phyloP scores from a whole-genome alignment of 2,113 vertebrate species.

The Aleadryas rufinucha region DNA sequence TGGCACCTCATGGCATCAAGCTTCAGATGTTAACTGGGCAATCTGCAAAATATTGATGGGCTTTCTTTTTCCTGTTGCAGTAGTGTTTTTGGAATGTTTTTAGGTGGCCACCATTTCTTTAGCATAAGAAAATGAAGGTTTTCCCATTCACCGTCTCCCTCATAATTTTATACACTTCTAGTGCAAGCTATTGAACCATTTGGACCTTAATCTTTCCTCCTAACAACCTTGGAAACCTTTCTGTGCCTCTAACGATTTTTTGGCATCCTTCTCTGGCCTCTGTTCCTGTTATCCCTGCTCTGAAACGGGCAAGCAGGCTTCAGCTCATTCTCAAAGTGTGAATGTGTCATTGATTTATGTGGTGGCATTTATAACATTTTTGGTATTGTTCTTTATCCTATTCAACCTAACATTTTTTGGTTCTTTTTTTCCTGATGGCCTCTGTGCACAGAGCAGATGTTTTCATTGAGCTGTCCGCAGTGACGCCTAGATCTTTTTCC shows the following conservation, averaged over 20 bases:
- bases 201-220: neutral
- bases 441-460: slow-evolving; percentile 54
- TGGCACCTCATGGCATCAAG: neutral
- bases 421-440: neutral
- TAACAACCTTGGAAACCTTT: slow-evolving; percentile 5
- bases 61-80: neutral
- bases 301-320: neutral
- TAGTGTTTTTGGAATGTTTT: neutral
- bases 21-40: neutral
- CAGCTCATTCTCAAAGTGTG: slow-evolving; percentile 12
- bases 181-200: neutral
- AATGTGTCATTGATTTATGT: slow-evolving; percentile 51
- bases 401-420: neutral
- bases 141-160: neutral
- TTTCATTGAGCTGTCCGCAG: slow-evolving; percentile 61
- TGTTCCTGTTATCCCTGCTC: neutral
- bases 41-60: neutral
- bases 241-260: neutral
- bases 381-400: slow-evolving; percentile 51
- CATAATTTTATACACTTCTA: neutral
- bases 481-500: slow-evolving; percentile 65
- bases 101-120: neutral
- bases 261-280: slow-evolving; percentile 19
- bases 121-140: neutral
- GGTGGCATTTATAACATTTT: slow-evolving; percentile 45